Base-by-base conservation (phyloP, 23 tunicate species). In the Ascidia mentula region DNA sequence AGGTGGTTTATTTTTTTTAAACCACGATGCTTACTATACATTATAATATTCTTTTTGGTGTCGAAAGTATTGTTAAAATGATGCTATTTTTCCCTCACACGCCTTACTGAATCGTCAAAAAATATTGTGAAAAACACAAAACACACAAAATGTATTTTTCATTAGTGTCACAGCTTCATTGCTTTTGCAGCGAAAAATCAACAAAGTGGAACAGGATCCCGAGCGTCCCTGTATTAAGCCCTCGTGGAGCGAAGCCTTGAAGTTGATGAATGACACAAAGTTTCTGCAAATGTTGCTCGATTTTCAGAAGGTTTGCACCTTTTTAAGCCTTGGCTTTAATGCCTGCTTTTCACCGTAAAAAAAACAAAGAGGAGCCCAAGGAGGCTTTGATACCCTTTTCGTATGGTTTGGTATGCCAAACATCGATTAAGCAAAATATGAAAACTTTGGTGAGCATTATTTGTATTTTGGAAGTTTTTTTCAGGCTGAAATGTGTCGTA, bases 201-300 rank as follows among this genome's bases (percentile, higher is more conserved):
- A 95, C 81, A 90, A 90, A 74, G 78, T 73, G 12, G 98, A 89
- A 40, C 72, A 36, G 31, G 98, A 95, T 69, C 98, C 98, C 12
- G 98, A 95, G 36, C 60, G 95, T 34, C 85, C 87, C 0, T 95
- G 95, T 38, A 61, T 82, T 0, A 95, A 90, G 73, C 98, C 98
- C 4, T 95, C 98, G 1, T 95, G 98, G 98, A 59, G 22, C 37
- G 98, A 95, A 79, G 95, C 98, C 2, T 85, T 69, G 71, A 94
- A 94, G 76, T 78, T 94, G 45, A 83, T 94, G 93, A 87, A 88
- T 74, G 92, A 94, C 46, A 84, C 98, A 18, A 87, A 87, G 83
- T 94, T 94, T 69, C 40, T 94, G n/a, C 80, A 84, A 13, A 74
- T 77, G 80, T 69, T 94, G 59, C 89, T 94, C 18, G 92, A 94